phyloP scores from a whole-genome alignment of 2,113 vertebrate species.

The Harpagus bidentatus region DNA sequence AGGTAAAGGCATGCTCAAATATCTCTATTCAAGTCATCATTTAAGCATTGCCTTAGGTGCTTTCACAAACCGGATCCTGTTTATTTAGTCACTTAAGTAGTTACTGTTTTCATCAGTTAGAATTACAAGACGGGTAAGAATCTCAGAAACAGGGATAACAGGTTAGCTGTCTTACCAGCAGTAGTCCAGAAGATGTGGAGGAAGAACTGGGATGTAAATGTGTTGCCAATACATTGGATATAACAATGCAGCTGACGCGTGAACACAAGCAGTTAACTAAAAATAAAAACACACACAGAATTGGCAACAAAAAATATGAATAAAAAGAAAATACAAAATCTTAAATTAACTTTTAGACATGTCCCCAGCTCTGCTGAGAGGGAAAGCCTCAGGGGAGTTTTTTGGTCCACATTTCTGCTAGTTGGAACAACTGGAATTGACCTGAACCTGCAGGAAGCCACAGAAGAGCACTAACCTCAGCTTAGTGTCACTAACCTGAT shows the following conservation, averaged over 20 bases:
- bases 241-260: constrained; percentile 90
- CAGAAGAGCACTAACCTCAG: not conserved
- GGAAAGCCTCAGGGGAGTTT: not conserved
- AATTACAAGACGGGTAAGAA: not conserved
- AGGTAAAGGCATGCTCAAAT: not conserved
- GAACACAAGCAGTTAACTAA: constrained; percentile 93
- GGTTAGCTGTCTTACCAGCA: constrained; percentile 87
- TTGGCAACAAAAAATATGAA: constrained; percentile 4
- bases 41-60: not conserved
- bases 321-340: not conserved
- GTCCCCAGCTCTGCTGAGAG: fast-evolving
- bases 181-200: constrained; percentile 96
- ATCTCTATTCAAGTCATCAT: not conserved
- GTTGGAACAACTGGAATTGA: not conserved
- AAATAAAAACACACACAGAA: constrained; percentile 50
- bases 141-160: not conserved
- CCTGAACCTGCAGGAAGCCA: not conserved
- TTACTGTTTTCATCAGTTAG: not conserved
- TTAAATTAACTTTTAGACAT: not conserved
- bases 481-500: not conserved
- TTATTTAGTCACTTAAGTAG: not conserved
- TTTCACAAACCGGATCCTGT: not conserved
- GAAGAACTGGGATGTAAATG: constrained; percentile 97
- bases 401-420: not conserved
- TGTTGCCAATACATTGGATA: constrained; percentile 99